Evolutionary conservation across 2,888 invertebrate species (phyloP).

Genomic region (Ditula angustiorana): DNA sequence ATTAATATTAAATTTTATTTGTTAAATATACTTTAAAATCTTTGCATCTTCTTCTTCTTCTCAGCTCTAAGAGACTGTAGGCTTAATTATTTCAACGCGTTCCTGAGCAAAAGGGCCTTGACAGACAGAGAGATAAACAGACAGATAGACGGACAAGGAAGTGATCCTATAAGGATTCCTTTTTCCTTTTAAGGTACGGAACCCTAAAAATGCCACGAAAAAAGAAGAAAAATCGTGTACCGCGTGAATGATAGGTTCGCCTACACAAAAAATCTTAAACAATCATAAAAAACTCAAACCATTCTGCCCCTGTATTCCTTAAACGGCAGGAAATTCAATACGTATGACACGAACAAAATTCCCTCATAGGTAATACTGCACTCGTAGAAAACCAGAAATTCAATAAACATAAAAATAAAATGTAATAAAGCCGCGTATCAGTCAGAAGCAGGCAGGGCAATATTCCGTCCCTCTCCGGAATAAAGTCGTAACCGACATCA

Average conservation of each 20-base stretch:
- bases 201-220: too few relatives aligned
- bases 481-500: slow-evolving; percentile 26
- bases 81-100: too few relatives aligned
- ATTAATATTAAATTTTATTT: too few relatives aligned
- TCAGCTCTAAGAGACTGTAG: too few relatives aligned
- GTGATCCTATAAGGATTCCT: too few relatives aligned
- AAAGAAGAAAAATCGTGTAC: too few relatives aligned
- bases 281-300: neutral
- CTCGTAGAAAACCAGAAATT: slow-evolving; percentile 51
- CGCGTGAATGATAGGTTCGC: neutral
- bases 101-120: too few relatives aligned
- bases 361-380: slow-evolving; percentile 24
- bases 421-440: slow-evolving; percentile 75
- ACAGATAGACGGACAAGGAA: too few relatives aligned
- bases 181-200: too few relatives aligned
- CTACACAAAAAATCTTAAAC: neutral
- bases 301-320: slow-evolving; percentile 2
- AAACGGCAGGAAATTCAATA: slow-evolving; percentile 10
- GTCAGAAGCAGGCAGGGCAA: slow-evolving; percentile 62
- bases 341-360: slow-evolving; percentile 28
- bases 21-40: too few relatives aligned
- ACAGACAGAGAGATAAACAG: too few relatives aligned
- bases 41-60: too few relatives aligned
- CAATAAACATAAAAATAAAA: slow-evolving; percentile 73
- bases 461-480: slow-evolving; percentile 49